Evolutionary conservation across 1,140 invertebrate species (phyloP), one percentile per base, ranked within the genome.

Genomic region (Cydia splendana): DNA sequence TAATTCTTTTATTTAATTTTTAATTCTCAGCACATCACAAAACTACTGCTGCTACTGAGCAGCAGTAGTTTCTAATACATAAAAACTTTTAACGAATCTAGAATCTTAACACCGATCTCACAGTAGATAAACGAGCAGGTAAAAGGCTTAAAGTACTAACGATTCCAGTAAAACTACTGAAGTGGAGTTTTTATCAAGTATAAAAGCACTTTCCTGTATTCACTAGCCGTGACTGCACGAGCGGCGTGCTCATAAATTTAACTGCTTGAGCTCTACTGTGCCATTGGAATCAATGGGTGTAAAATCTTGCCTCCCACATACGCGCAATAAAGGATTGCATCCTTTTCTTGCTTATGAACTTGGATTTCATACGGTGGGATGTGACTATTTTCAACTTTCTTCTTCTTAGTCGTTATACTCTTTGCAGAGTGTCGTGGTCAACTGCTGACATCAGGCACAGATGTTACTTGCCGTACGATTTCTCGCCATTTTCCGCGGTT

Each of bases 151-250:
- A n/a, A 53, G 42, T 53, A 53, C 51, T 18, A 62, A 20, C 10
- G 57, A 2, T 24, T 62, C 15, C 9, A 62, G 57, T 12, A 12
- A 24, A 62, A 62, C n/a, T 45, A 20, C 53, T 20, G 9, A 53
- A 15, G 65, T 75, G 53, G 24, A 76, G 74, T 80, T 80, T 75
- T 71, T 42, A 74, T 76, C 75, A 78, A 74, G 79, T 78, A 75
- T 80, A 78, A 80, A 78, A 80, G 79, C 79, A 75, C 75, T 80
- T 78, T 78, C 75, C 79, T 79, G 76, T 45, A 74, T 75, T 78
- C 76, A 45, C 62, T 75, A 18, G 69, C 67, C 78, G 78, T 79
- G 75, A 77, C 75, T 53, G 48, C 75, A 53, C 76, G 76, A 53
- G 45, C 53, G 24, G 79, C 53, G 34, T 48, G 76, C 24, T 75